Conservation (phyloP, 2,797 vertebrate genomes). For the Argyrosomus regius region DNA sequence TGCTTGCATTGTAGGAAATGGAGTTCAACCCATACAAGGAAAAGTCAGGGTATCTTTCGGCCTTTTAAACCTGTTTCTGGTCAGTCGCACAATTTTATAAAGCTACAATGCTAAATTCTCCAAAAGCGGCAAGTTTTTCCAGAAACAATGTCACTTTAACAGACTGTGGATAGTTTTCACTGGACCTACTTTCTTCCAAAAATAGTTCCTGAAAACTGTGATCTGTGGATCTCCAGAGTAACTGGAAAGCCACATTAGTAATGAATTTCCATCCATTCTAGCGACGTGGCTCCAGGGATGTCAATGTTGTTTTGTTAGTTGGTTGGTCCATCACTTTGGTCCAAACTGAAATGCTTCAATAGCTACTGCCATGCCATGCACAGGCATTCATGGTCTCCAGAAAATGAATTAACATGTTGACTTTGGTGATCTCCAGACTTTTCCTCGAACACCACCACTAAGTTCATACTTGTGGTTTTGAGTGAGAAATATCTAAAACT, state of each 20-base stretch:
- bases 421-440: not conserved
- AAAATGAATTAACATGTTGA: not conserved
- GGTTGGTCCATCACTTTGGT: not conserved
- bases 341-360: not conserved
- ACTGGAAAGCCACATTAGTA: not conserved
- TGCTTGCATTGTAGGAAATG: not conserved
- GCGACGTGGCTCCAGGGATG: not conserved
- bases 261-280: not conserved
- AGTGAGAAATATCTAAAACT: not conserved
- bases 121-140: too few species aligned
- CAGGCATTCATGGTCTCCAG: not conserved
- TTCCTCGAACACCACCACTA: too few species aligned
- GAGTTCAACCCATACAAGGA: not conserved
- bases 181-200: not conserved
- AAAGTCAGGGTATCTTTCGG: not conserved
- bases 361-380: not conserved
- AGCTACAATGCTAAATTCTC: too few species aligned
- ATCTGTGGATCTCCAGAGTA: not conserved
- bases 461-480: not conserved
- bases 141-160: too few species aligned
- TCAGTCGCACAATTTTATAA: not conserved
- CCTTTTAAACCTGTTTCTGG: not conserved
- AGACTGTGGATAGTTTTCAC: too few species aligned
- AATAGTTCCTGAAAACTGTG: not conserved
- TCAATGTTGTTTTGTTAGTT: not conserved